Evolutionary conservation across 2,888 invertebrate species (phyloP).

Genomic region (Eilema sororculum): DNA sequence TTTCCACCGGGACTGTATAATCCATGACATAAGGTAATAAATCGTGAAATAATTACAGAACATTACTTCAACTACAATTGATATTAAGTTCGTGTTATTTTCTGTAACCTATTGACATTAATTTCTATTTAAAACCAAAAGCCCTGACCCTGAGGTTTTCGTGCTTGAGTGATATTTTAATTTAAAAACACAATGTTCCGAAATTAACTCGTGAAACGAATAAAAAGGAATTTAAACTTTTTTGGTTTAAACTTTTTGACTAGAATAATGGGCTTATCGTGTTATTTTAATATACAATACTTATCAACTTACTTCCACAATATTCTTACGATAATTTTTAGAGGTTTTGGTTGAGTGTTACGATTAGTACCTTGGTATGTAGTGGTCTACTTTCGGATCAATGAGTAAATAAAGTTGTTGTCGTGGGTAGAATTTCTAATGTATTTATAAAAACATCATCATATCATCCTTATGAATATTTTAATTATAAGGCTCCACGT

Average conservation of each 20-base stretch:
- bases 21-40: slow-evolving; percentile 34
- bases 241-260: not conserved
- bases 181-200: not conserved
- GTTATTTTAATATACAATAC: not conserved
- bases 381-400: not conserved
- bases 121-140: not conserved
- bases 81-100: not conserved
- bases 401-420: not conserved
- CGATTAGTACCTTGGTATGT: not conserved
- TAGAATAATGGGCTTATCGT: not conserved
- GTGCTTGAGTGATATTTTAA: slow-evolving; percentile 15
- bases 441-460: too few relatives aligned
- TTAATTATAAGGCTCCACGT: too few relatives aligned
- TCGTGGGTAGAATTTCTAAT: too few relatives aligned
- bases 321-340: not conserved
- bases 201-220: not conserved
- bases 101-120: not conserved
- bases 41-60: slow-evolving; percentile 41
- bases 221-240: not conserved
- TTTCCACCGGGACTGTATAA: slow-evolving; percentile 26
- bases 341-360: not conserved
- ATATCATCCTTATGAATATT: too few relatives aligned
- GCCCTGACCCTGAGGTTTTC: not conserved
- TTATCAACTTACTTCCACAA: not conserved
- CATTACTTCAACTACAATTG: slow-evolving; percentile 17